Evolutionary conservation across 2,888 invertebrate genomes (phyloP), one percentile per base, ranked within the genome.

Genomic region (Deilephila elpenor): DNA sequence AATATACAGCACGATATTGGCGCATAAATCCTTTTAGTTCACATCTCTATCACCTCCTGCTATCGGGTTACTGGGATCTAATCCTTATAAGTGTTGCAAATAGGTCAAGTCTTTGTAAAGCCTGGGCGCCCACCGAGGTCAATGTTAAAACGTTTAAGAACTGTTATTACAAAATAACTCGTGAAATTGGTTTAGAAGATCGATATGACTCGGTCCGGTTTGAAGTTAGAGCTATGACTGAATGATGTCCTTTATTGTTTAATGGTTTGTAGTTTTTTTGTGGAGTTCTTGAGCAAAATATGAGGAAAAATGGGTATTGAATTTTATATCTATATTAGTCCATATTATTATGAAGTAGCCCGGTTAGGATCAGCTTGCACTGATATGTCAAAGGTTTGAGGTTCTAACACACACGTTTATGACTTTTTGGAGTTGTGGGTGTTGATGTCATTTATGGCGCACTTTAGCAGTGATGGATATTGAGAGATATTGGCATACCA

Each of bases 61-160:
- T 64, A 59, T 67, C 51, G 32, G 71, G 71, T 74, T 71, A 76
- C 72, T 72, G 59, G n/a, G 74, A 75, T 77, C 74, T 78, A 75
- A 81, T 76, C 76, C 74, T 74, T 74, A 72, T 34, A 70, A 73
- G 72, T 29, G 70, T 71, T 64, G 64, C 61, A 74, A 75, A 77
- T 76, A 75, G 78, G 76, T 79, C 44, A 64, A 72, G 76, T 75
- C 76, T 75, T 71, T 67, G 25, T 51, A 67, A 5, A 6, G 67
- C 25, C 51, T 67, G 62, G 59, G 70, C 59, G 59, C 14, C 25
- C 62, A 14, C n/a, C 73, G 70, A 78, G 82, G 82, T 80, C 80
- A 80, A 78, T 80, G 80, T 78, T 80, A 80, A 79, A 83, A 75
- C 76, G 74, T 77, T 79, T 76, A 77, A 72, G 67, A 75, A 72